Percentiles rank a stretch among this genome's conserved stretches.
Conservation (phyloP, 1,140 invertebrate species). For the Parapsyche elsis region DNA sequence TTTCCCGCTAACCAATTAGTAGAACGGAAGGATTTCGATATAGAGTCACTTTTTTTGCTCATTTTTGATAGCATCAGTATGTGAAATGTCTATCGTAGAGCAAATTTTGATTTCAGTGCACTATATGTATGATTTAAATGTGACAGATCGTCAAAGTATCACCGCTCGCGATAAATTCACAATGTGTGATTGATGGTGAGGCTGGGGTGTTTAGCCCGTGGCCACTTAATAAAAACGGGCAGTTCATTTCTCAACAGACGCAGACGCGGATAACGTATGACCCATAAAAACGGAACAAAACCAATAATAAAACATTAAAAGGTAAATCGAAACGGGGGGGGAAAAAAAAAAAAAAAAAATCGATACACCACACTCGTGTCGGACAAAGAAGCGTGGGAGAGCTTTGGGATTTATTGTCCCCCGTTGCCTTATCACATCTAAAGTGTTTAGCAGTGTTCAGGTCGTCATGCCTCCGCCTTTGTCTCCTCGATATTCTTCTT, state of each 20-base stretch:
- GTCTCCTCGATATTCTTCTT: slow-evolving; percentile 8
- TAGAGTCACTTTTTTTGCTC: no score
- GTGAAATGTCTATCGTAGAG: no score
- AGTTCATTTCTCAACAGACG: slow-evolving; percentile 39
- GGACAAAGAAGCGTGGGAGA: slow-evolving; percentile 51
- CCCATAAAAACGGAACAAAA: slow-evolving; percentile 52
- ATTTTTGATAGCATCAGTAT: no score
- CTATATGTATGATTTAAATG: neutral
- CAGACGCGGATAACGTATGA: slow-evolving; percentile 46
- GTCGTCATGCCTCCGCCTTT: slow-evolving; percentile 31
- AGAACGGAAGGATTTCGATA: no score
- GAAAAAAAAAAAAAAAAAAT: slow-evolving; percentile 30
- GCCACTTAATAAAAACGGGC: slow-evolving; percentile 34
- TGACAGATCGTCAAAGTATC: slow-evolving; percentile 22
- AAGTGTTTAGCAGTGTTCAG: slow-evolving; percentile 41
- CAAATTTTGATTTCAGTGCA: no score
- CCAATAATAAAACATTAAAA: slow-evolving; percentile 49
- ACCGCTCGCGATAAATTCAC: neutral
- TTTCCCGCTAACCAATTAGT: no score
- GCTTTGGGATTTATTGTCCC: slow-evolving; percentile 47
- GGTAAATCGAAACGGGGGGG: slow-evolving; percentile 13
- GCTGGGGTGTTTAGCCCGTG: slow-evolving; percentile 1
- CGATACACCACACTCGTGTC: neutral
- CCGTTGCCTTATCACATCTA: slow-evolving; percentile 39
- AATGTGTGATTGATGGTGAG: neutral